Base-by-base conservation (phyloP, 64 coral and sea anemone genomes). In the Hydrozoanthus tunicans region DNA sequence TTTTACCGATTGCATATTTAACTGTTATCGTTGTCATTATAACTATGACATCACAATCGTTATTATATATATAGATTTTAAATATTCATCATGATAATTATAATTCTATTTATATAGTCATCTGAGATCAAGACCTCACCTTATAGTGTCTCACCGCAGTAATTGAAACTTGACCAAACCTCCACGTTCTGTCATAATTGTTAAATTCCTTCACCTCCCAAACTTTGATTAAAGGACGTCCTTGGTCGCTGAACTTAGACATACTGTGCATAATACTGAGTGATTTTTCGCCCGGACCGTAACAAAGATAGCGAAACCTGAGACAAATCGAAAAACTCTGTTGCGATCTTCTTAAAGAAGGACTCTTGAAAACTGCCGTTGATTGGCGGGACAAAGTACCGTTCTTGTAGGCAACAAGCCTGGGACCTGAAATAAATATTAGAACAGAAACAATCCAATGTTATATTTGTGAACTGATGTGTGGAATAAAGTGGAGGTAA, bases 291-390 rank as follows among this genome's bases (percentile, higher is more conserved):
- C 83, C 83, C 13, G 83, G 53, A 3, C 83, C 83, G 12, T 73
- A 72, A 73, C 83, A 86, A 5, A 59, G 24, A 13, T 86, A 86
- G 10, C 67, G 83, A 56, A 86, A 86, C 56, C 17, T 73, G 5
- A 86, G 24, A 58, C 83, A 86, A 73, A 73, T n/a, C 5, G 83
- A 66, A 55, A 73, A 86, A 73, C 53, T 86, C 13, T 51, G 67
- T 7, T 86, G 83, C 13, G 83, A 86, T 12, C 83, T 73, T 59
- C n/a, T 86, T 6, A 86, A 73, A 68, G 11, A 73, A 3, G 83
- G 83, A 43, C 83, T 86, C 32, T 73, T 58, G 54, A 73, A 58
- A 27, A 72, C 11, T 55, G 69, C 83, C 12, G 7, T 58, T 1
- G 55, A 73, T n/a, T 59, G 20, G 5, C 25, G n/a, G 3, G 20